These are phyloP conservation scores for Carassius gibelio DNA, from an alignment of 2,113 vertebrate genomes.

Conservation along the genomic window DNA sequence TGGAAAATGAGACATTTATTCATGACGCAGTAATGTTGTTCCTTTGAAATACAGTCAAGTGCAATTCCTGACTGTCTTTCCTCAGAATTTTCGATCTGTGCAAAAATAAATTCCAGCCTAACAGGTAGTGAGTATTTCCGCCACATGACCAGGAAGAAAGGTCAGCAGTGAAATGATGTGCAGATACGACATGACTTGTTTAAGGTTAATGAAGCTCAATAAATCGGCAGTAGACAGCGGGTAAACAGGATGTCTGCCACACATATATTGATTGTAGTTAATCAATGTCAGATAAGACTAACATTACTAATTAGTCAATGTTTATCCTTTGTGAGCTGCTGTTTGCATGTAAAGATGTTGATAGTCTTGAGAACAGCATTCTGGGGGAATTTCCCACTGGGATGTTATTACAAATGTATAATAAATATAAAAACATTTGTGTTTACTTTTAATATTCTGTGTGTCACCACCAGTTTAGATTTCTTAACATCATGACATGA, in stretches of 20 bases:
- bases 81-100: background rate
- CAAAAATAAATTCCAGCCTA: background rate
- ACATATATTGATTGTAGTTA: conserved; percentile 18
- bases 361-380: background rate
- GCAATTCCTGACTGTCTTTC: background rate
- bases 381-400: conserved; percentile 3
- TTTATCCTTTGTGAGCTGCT: background rate
- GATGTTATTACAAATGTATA: background rate
- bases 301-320: conserved; percentile 39
- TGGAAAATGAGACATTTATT: background rate
- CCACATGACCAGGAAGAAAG: background rate
- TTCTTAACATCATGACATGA: no score
- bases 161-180: background rate
- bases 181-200: background rate
- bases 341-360: background rate
- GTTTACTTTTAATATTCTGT: background rate
- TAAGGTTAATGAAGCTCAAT: background rate
- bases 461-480: background rate
- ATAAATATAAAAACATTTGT: background rate
- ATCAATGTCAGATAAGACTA: conserved; percentile 43
- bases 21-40: background rate
- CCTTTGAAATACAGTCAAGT: background rate
- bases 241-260: conserved; percentile 22
- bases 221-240: background rate
- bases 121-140: background rate